A percentile compares a stretch with the other conserved stretches of the same genome.
phyloP scores from a whole-genome alignment of 2,888 invertebrate species.

The Cepaea hortensis region DNA sequence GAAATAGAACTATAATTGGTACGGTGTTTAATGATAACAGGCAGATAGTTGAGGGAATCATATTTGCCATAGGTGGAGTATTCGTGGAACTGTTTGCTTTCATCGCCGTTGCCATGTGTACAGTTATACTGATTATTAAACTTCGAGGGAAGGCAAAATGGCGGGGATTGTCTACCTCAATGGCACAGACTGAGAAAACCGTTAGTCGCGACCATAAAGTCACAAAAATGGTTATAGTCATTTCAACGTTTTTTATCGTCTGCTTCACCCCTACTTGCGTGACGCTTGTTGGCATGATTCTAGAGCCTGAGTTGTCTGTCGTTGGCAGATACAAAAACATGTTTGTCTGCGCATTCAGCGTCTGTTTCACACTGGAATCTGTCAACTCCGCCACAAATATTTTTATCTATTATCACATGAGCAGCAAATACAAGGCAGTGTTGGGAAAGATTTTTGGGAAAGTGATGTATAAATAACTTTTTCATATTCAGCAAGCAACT shows the following conservation, averaged over 20 bases:
- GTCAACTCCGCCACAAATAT: background rate
- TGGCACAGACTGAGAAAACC: background rate
- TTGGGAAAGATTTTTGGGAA: background rate
- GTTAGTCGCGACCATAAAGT: background rate
- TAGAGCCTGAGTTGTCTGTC: constrained; percentile 14
- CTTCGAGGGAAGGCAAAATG: constrained; percentile 5
- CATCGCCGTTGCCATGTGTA: background rate
- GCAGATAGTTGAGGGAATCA: background rate
- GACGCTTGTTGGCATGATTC: background rate
- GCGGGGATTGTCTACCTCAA: background rate
- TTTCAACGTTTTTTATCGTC: constrained; percentile 3
- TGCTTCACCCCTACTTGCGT: constrained; percentile 18
- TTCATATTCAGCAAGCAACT: no score
- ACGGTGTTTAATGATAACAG: background rate
- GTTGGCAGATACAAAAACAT: constrained; percentile 6
- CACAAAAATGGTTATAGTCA: constrained; percentile 13
- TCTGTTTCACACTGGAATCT: constrained; percentile 12
- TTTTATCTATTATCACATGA: constrained; percentile 19
- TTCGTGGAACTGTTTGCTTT: background rate
- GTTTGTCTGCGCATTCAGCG: background rate
- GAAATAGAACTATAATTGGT: constrained; percentile 3
- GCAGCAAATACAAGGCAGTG: background rate
- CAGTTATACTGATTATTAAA: constrained; percentile 13
- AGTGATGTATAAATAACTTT: no score
- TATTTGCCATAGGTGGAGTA: background rate